Conservation (phyloP, 2,888 invertebrate species). For the Octodonta nipae region DNA sequence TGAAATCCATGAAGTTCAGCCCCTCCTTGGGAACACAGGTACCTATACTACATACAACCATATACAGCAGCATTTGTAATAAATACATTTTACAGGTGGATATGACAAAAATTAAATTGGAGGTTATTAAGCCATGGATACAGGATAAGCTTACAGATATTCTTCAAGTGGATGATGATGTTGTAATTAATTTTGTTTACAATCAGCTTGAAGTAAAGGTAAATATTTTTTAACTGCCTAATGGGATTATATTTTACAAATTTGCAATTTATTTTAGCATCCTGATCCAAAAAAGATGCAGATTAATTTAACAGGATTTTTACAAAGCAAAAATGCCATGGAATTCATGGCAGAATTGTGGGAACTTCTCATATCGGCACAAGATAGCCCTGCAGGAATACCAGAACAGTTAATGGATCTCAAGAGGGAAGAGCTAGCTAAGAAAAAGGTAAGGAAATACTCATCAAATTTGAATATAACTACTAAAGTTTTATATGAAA, state of each 20-base stretch:
- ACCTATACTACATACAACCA: slow-evolving; percentile 11
- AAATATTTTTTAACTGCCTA: slow-evolving; percentile 20
- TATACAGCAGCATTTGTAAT: neutral
- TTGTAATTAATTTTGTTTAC: slow-evolving; percentile 95
- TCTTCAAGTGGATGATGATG: slow-evolving; percentile 95
- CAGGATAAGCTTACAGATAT: slow-evolving; percentile 91
- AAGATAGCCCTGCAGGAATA: slow-evolving; percentile 89
- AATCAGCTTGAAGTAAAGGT: slow-evolving; percentile 94
- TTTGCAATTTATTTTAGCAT: slow-evolving; percentile 44
- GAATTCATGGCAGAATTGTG: slow-evolving; percentile 97
- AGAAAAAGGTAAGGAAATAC: slow-evolving; percentile 71
- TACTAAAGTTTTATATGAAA: too few species aligned
- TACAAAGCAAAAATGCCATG: slow-evolving; percentile 93
- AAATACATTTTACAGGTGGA: slow-evolving; percentile 56
- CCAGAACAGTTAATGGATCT: slow-evolving; percentile 88
- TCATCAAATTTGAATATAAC: too few species aligned
- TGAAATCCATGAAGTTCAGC: slow-evolving; percentile 97
- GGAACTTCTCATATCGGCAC: slow-evolving; percentile 87
- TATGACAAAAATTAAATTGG: slow-evolving; percentile 94
- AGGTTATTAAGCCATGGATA: slow-evolving; percentile 98
- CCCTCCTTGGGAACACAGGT: slow-evolving; percentile 88
- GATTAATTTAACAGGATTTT: slow-evolving; percentile 97
- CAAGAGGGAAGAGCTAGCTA: slow-evolving; percentile 92
- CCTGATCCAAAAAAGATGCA: slow-evolving; percentile 98
- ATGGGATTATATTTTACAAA: neutral